Base-by-base conservation (phyloP, 2,797 vertebrate species). In the Megalops cyprinoides region DNA sequence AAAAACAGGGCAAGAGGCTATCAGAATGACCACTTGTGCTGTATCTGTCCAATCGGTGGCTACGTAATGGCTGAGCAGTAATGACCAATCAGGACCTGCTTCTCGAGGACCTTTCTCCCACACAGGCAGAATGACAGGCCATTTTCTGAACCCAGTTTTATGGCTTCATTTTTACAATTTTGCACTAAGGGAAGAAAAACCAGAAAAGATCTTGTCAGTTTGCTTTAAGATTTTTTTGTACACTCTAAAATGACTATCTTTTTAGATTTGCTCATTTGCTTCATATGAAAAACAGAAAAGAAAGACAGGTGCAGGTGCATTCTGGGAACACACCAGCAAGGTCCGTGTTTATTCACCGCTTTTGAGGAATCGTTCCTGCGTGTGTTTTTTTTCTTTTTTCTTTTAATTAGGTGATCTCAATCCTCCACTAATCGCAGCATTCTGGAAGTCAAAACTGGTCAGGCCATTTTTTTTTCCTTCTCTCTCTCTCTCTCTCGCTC, bases 401-500 rank as follows among this genome's bases (percentile, higher is more conserved):
- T 60, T 60, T 60, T 25, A 28, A 60, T n/a, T 79, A 48, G 25
- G 20, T 58, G 23, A 25, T 4, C 34, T 55, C 51, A 39, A 51
- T 79, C 51, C 78, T 42, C 51, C 31, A 20, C 67, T 79, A 55
- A 31, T n/a, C 48, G 37, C 28, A 9, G 48, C 62, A 71, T 71
- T 79, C 79, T 49, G 85, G 86, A 87, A 46, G 87, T 81, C 80
- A 82, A 81, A 83, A 90, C 81, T 88, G 88, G 92, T 84, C 88
- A 85, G 87, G 76, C 69, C 69, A 87, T 89, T 86, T 85, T 89
- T 89, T 87, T 89, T 91, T 88, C 89, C 51, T 81, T 90, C 90
- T 89, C 86, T 87, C 86, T 88, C 83, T 88, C 88, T 86, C 69
- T 53, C 81, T 87, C 87, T 90, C 90, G 88, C 87, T 78, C 85